phyloP scores from a whole-genome alignment of 2,113 vertebrate species.

The Lepisosteus osseus region DNA sequence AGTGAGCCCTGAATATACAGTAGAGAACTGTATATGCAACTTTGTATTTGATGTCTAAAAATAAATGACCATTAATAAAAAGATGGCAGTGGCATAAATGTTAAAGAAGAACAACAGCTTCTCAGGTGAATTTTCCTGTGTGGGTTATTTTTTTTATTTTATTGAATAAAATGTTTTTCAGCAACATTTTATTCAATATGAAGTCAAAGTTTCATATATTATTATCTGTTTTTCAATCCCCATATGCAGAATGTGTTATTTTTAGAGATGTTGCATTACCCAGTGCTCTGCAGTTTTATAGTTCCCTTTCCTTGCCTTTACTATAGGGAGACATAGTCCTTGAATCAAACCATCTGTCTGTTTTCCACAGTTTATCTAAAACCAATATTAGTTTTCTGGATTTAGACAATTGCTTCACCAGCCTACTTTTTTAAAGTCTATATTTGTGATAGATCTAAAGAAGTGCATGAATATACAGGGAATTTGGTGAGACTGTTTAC shows the following conservation, averaged over 20 bases:
- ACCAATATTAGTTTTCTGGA: not conserved
- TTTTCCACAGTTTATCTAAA: not conserved
- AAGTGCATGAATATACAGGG: slow-evolving; percentile 46
- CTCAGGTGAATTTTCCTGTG: slow-evolving; percentile 36
- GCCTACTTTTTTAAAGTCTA: not conserved
- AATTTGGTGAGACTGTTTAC: slow-evolving; percentile 37
- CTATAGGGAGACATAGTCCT: slow-evolving; percentile 48
- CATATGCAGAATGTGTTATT: slow-evolving; percentile 27
- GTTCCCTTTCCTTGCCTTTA: slow-evolving; percentile 43
- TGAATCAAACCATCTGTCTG: slow-evolving; percentile 43
- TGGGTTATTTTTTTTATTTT: slow-evolving; percentile 33
- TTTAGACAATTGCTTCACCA: too few species aligned
- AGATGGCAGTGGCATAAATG: too few species aligned
- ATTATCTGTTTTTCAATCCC: not conserved
- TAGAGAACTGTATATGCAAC: too few species aligned
- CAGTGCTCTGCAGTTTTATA: slow-evolving; percentile 37
- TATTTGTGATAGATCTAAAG: slow-evolving; percentile 18
- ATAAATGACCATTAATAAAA: too few species aligned
- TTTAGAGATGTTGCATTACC: slow-evolving; percentile 46
- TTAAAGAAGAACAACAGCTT: slow-evolving; percentile 17
- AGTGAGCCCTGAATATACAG: too few species aligned
- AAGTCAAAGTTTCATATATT: not conserved
- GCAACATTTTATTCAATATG: slow-evolving; percentile 8
- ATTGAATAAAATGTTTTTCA: slow-evolving; percentile 27
- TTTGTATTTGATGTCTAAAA: too few species aligned